These are phyloP conservation scores for Oreonectes daqikongensis DNA, from an alignment of 2,797 vertebrate species.

Conservation along the genomic window DNA sequence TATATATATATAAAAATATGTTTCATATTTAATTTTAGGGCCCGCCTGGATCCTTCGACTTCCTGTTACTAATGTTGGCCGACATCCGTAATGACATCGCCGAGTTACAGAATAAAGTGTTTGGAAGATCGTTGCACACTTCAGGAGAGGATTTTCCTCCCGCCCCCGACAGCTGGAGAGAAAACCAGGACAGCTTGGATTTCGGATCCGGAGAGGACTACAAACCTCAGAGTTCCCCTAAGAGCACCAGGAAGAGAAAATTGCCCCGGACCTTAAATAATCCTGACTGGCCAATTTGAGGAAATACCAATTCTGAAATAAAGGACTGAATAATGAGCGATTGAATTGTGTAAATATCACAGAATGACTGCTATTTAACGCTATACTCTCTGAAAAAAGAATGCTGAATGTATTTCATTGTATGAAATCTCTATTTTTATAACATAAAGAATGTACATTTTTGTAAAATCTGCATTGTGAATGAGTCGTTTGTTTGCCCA, in stretches of 20 bases:
- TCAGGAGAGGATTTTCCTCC: constrained; percentile 82
- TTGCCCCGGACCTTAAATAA: constrained; percentile 69
- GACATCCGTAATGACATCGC: constrained; percentile 94
- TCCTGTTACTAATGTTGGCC: constrained; percentile 93
- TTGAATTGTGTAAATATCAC: constrained; percentile 54
- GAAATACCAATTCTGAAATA: constrained; percentile 27
- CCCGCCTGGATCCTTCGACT: constrained; percentile 94
- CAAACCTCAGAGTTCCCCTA: constrained; percentile 73
- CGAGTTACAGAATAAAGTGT: constrained; percentile 89
- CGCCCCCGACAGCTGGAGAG: constrained; percentile 83
- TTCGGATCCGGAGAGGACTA: constrained; percentile 90
- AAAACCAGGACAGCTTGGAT: constrained; percentile 82
- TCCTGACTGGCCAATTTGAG: constrained; percentile 66
- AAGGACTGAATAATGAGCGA: constrained; percentile 19
- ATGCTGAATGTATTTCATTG: constrained; percentile 65
- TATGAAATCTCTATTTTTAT: constrained; percentile 83
- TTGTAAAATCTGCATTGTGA: constrained; percentile 60
- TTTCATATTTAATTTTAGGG: no score
- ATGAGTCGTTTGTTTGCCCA: constrained; percentile 35
- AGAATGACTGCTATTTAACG: constrained; percentile 72
- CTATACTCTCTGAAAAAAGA: constrained; percentile 58
- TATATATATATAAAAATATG: no score
- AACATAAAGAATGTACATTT: constrained; percentile 65
- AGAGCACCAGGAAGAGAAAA: constrained; percentile 77
- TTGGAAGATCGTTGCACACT: constrained; percentile 78